Base-by-base conservation (phyloP, 2,797 vertebrate genomes). In the Steatocranus sp. region DNA sequence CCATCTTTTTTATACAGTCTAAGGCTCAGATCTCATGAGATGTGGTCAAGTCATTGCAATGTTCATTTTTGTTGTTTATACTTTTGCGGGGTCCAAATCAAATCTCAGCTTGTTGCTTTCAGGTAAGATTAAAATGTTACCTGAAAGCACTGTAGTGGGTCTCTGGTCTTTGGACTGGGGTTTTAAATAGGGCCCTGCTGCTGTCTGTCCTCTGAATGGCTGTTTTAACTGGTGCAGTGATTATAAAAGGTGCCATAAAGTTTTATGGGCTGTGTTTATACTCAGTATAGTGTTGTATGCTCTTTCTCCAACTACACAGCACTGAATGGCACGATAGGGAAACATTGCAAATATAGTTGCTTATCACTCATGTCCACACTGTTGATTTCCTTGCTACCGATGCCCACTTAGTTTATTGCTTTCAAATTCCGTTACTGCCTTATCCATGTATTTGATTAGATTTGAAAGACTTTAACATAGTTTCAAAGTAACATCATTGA, bases 361-460 rank as follows among this genome's bases (percentile, higher is more conserved):
- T 49, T 73, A 83, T 82, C 78, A 23, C 75, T 81, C 49, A 76
- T 58, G 56, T 79, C 70, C 70, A 50, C 76, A 15, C 73, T 66
- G 80, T 81, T 83, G 75, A 84, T 82, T 81, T 77, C 30, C 38
- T 51, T 61, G 70, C 70, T 70, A 78, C 48, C 11, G 53, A 80
- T 80, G 73, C 74, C 74, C 18, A 43, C 49, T 84, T 85, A 49
- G 76, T 75, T 86, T 70, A 83, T 75, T 74, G 81, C 81, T 76
- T 89, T 78, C 70, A 83, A 61, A 66, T 82, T 75, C 27, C 75
- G 81, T 90, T 82, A 82, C 43, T 48, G 61, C 8, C 20, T 76
- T 49, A 70, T 80, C 53, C 25, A 23, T 56, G 77, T 15, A 63
- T 87, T 61, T 53, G 70, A 91, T 85, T 88, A 79, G 82, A 83